Conservation (phyloP, 2,797 vertebrate genomes). For the Gila robusta region DNA sequence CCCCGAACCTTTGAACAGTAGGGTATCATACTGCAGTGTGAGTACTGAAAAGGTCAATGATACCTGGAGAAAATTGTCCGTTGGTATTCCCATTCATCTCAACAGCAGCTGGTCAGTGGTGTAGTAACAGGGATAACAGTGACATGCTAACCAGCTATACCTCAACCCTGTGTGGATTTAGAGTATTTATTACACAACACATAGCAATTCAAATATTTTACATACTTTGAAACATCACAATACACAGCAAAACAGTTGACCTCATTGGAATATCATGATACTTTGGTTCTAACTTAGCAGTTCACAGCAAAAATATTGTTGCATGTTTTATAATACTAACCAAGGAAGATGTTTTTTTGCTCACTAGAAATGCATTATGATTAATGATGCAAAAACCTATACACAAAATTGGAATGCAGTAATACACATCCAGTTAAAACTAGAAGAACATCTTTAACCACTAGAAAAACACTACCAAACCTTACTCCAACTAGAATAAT, state of each 20-base stretch:
- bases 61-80: neutral
- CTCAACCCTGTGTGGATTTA: neutral
- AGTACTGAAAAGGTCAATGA: neutral
- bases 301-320: slow-evolving; percentile 6
- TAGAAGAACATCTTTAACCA: slow-evolving; percentile 69
- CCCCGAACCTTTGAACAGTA: neutral
- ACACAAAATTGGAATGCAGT: slow-evolving; percentile 55
- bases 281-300: neutral
- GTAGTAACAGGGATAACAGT: neutral
- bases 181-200: slow-evolving; percentile 25
- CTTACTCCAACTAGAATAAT: slow-evolving; percentile 73
- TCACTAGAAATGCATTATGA: neutral
- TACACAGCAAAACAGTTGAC: neutral
- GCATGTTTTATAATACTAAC: slow-evolving; percentile 10
- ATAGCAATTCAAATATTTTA: neutral
- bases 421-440: slow-evolving; percentile 72
- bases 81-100: neutral
- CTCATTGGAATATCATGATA: neutral
- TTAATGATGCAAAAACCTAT: slow-evolving; percentile 28
- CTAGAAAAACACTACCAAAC: slow-evolving; percentile 62
- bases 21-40: neutral
- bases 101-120: neutral
- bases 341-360: neutral
- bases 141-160: neutral
- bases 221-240: slow-evolving; percentile 14